Evolutionary conservation across 2,888 invertebrate species (phyloP).

Genomic region (Pimpla rufipes): DNA sequence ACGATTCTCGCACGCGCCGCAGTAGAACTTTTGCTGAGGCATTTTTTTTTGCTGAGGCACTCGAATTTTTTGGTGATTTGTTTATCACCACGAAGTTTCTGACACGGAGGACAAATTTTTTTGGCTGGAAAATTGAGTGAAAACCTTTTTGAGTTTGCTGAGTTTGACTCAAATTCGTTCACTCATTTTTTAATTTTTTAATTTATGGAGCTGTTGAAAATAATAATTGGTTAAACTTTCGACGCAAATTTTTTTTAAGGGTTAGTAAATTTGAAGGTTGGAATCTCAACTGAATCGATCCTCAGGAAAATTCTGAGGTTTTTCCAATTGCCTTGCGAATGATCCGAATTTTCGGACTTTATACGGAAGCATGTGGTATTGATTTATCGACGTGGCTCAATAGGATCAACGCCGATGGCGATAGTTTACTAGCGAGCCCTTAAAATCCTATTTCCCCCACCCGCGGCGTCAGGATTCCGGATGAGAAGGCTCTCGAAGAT

Average conservation of each 20-base stretch:
- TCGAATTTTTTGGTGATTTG: too few relatives aligned
- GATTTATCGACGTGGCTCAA: not conserved
- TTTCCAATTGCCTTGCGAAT: not conserved
- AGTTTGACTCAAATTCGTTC: too few relatives aligned
- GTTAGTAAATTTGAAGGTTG: too few relatives aligned
- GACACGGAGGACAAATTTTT: too few relatives aligned
- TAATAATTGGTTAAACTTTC: too few relatives aligned
- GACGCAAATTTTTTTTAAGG: too few relatives aligned
- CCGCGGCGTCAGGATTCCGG: constrained; percentile 22
- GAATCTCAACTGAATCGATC: too few relatives aligned
- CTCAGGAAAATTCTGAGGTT: not conserved
- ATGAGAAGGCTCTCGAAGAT: constrained; percentile 15
- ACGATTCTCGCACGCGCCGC: constrained; percentile 75
- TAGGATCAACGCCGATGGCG: not conserved
- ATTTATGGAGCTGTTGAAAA: too few relatives aligned
- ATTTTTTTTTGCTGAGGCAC: constrained; percentile 59
- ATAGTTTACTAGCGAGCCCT: constrained; percentile 38
- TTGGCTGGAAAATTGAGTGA: too few relatives aligned
- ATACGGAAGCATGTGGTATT: not conserved
- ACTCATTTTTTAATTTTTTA: too few relatives aligned
- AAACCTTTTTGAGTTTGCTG: too few relatives aligned
- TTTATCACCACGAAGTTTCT: too few relatives aligned
- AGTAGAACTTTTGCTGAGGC: constrained; percentile 78
- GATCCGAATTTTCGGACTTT: not conserved
- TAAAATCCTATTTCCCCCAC: constrained; percentile 41